These are phyloP conservation scores for Meliscaeva auricollis DNA, from an alignment of 2,888 invertebrate species.

Conservation along the genomic window DNA sequence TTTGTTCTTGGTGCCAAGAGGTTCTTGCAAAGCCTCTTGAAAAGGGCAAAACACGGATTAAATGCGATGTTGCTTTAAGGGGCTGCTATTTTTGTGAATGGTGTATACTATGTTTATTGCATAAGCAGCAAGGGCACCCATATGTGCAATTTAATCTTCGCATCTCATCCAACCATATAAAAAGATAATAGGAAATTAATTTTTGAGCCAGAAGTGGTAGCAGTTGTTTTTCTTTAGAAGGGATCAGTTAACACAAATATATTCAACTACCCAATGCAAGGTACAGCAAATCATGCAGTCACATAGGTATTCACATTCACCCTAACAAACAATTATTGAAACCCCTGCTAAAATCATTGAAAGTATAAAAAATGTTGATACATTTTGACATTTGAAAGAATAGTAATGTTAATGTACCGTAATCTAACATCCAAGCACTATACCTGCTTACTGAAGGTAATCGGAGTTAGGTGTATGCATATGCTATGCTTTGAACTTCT, in stretches of 20 bases:
- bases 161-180: constrained; percentile 79
- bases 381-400: constrained; percentile 12
- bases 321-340: constrained; percentile 36
- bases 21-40: constrained; percentile 26
- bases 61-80: constrained; percentile 57
- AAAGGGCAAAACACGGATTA: constrained; percentile 33
- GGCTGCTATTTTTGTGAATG: constrained; percentile 59
- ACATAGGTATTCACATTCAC: constrained; percentile 46
- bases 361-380: background rate
- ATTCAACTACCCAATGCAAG: constrained; percentile 38
- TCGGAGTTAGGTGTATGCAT: too few species aligned
- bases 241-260: constrained; percentile 50
- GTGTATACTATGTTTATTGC: constrained; percentile 8
- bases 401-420: background rate
- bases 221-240: constrained; percentile 46
- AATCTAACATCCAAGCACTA: too few species aligned
- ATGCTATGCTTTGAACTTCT: background rate
- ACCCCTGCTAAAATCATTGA: constrained; percentile 27
- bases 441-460: background rate
- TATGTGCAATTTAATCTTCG: constrained; percentile 70
- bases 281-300: constrained; percentile 38
- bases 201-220: constrained; percentile 78
- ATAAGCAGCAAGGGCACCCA: constrained; percentile 55
- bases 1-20: constrained; percentile 39
- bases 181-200: constrained; percentile 84